phyloP scores from a whole-genome alignment of 1,140 invertebrate genomes.

The Penaeus japonicus region DNA sequence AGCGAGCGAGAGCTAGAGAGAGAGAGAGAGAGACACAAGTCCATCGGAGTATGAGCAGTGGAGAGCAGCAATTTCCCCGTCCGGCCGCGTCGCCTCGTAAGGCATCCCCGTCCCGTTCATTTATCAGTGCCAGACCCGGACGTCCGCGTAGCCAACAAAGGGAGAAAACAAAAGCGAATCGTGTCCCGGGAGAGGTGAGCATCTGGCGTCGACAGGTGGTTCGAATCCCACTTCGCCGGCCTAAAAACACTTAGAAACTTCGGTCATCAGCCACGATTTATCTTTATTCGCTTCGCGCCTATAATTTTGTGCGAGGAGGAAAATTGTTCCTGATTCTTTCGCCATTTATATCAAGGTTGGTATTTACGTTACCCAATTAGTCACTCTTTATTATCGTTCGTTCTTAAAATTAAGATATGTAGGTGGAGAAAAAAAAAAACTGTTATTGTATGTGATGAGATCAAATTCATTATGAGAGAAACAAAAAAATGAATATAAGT shows the following conservation, averaged over 20 bases:
- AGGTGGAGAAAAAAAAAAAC: not conserved
- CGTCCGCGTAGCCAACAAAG: not conserved
- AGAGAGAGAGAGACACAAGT: too few species aligned
- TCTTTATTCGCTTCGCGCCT: conserved; percentile 44
- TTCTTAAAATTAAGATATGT: not conserved
- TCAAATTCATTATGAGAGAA: not conserved
- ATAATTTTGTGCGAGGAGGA: conserved; percentile 32
- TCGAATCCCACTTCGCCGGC: conserved; percentile 43
- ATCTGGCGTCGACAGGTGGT: conserved; percentile 49
- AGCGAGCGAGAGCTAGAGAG: too few species aligned
- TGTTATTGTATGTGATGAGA: not conserved
- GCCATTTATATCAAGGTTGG: not conserved
- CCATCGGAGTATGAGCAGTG: too few species aligned
- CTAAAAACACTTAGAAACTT: conserved; percentile 47
- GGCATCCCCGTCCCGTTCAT: not conserved
- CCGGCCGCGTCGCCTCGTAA: too few species aligned
- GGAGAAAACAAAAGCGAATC: conserved; percentile 40
- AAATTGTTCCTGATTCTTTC: not conserved
- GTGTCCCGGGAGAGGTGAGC: conserved; percentile 34
- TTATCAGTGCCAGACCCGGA: conserved; percentile 24
- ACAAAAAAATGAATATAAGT: too few species aligned
- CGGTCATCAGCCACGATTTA: conserved; percentile 50
- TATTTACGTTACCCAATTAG: not conserved
- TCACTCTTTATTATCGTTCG: not conserved
- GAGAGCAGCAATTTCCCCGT: too few species aligned